These are phyloP conservation scores for Eurytoma adleriae DNA, from an alignment of 2,888 invertebrate species.

Conservation along the genomic window DNA sequence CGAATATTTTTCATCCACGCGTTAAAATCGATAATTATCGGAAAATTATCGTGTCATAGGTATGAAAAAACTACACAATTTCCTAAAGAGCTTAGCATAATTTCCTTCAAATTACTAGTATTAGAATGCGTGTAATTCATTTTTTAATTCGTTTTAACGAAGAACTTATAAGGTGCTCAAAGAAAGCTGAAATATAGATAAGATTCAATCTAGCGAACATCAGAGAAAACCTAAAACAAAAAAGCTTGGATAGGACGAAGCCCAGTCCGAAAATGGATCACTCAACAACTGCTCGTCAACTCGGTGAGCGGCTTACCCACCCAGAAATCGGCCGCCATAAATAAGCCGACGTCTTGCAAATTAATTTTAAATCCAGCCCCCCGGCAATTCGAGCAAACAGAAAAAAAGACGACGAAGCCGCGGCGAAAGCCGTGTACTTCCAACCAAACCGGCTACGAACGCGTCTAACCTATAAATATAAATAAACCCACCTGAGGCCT, in stretches of 20 bases:
- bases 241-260: background rate
- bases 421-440: background rate
- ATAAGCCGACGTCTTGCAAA: slow-evolving; percentile 24
- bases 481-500: slow-evolving; percentile 46
- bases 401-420: background rate
- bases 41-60: too few relatives aligned
- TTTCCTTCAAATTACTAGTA: too few relatives aligned
- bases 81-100: too few relatives aligned
- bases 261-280: background rate
- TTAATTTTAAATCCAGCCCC: slow-evolving; percentile 51
- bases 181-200: too few relatives aligned
- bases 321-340: slow-evolving; percentile 16
- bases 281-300: background rate
- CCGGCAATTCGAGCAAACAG: slow-evolving; percentile 13
- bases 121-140: too few relatives aligned
- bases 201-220: background rate
- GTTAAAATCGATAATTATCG: too few relatives aligned
- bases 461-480: slow-evolving; percentile 44
- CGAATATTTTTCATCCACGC: too few relatives aligned
- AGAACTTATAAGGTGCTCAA: too few relatives aligned
- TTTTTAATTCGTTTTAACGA: too few relatives aligned
- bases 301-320: background rate
- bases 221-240: too few relatives aligned
- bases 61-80: too few relatives aligned
- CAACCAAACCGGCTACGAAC: background rate